A percentile compares a stretch with the other conserved stretches of the same genome.
phyloP scores from a whole-genome alignment of 2,888 invertebrate genomes.

The Drosophila tanythrix region DNA sequence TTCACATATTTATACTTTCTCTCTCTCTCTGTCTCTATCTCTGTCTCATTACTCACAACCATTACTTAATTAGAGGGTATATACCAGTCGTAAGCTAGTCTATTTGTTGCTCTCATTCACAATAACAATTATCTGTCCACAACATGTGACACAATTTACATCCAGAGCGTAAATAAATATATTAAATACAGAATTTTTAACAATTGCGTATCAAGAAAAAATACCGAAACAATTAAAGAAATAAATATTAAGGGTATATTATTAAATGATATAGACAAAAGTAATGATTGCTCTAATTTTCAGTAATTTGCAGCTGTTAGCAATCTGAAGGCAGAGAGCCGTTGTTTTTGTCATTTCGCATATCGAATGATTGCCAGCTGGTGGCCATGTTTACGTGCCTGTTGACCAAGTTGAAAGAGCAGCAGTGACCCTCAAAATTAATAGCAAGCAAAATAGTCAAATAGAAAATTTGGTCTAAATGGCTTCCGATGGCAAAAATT shows the following conservation, averaged over 20 bases:
- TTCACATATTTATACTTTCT: not conserved
- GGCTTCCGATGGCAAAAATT: conserved; percentile 36
- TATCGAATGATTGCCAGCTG: conserved; percentile 27
- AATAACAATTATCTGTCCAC: not conserved
- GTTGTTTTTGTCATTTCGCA: not conserved
- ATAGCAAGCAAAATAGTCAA: conserved; percentile 2
- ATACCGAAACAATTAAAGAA: not conserved
- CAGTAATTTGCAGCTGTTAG: not conserved
- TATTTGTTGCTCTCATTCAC: not conserved
- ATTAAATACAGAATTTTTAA: not conserved
- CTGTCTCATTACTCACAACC: not conserved
- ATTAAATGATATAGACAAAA: not conserved
- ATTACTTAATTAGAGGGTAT: conserved; percentile 1
- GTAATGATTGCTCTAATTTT: not conserved
- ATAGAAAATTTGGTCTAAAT: conserved; percentile 18
- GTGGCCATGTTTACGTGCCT: conserved; percentile 57
- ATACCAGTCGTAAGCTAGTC: not conserved
- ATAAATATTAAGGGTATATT: not conserved
- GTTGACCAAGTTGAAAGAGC: conserved; percentile 23
- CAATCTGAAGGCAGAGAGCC: not conserved
- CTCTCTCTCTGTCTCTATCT: not conserved
- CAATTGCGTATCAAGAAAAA: not conserved
- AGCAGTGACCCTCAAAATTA: not conserved
- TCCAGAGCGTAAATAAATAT: not conserved
- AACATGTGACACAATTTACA: not conserved